phyloP scores from a whole-genome alignment of 2,888 invertebrate genomes.

The Apotomis capreana region DNA sequence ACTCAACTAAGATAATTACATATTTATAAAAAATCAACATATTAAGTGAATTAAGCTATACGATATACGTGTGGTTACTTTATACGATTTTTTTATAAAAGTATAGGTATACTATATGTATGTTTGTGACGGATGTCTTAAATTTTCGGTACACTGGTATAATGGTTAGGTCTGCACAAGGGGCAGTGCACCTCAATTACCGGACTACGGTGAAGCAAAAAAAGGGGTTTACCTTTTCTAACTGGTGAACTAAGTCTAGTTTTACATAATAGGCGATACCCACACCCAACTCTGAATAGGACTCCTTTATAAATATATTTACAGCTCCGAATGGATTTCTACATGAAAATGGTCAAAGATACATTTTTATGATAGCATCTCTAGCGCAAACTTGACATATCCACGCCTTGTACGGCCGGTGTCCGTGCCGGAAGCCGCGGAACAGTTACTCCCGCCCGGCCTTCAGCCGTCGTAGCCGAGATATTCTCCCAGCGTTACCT shows the following conservation, averaged over 20 bases:
- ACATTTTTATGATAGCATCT: conserved; percentile 29
- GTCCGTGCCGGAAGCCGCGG: conserved; percentile 55
- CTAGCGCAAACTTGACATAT: conserved; percentile 45
- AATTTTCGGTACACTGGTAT: no score
- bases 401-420: conserved; percentile 45
- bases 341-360: conserved; percentile 15
- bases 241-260: background rate
- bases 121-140: no score
- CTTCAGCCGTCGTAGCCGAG: conserved; percentile 61
- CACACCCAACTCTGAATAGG: background rate
- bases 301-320: background rate
- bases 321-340: conserved; percentile 2
- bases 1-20: no score
- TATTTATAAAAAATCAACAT: no score
- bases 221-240: no score
- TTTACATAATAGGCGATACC: background rate
- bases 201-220: no score
- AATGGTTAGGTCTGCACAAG: no score
- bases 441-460: conserved; percentile 70
- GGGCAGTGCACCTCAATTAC: no score
- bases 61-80: no score
- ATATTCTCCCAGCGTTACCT: conserved; percentile 68
- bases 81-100: no score
- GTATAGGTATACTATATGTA: no score
- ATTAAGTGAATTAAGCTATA: no score